Base-by-base conservation (phyloP, 2,888 invertebrate species). In the Patella depressa region DNA sequence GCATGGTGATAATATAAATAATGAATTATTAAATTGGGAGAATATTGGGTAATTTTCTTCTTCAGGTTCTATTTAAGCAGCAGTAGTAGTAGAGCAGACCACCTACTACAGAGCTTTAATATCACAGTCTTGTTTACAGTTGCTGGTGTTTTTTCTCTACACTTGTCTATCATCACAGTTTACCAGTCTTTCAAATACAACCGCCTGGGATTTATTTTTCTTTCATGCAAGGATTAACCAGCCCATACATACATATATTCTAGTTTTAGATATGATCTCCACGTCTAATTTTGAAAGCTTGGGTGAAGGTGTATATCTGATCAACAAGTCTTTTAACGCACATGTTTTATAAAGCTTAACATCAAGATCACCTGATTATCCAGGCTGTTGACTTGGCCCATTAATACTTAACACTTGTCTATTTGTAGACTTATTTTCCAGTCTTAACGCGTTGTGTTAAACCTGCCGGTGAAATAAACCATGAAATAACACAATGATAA, bases 161-260 rank as follows among this genome's bases (percentile, higher is more conserved):
- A 65, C 65, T 65, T 65, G 65, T 65, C 65, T 65, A 65, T 65
- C 65, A 65, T 65, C 65, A 65, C 65, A 65, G 65, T 65, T 65
- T 19, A 65, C 65, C 65, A 65, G 65, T 65, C 65, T 65, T 65
- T 65, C 19, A 19, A n/a, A 65, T 65, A 65, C 65, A 65, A 65
- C 65, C 19, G n/a, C 65, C 65, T 24, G 65, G 65, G 65, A 65
- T 65, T 65, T 65, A 65, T 65, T 65, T 65, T 19, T n/a, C 19
- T 65, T 65, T 65, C 65, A 65, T 65, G 65, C 65, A 19, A 19
- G 65, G 65, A 65, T 65, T 65, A 65, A 65, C 65, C 65, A 65
- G 65, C 19, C 65, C 65, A 19, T 65, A 65, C 11, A 65, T 65
- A 65, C 19, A 24, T 65, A 65, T 65, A 65, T 65, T 65, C 19